These are phyloP conservation scores for Urocyon cinereoargenteus DNA, from an alignment of 2,797 vertebrate species.

Conservation along the genomic window DNA sequence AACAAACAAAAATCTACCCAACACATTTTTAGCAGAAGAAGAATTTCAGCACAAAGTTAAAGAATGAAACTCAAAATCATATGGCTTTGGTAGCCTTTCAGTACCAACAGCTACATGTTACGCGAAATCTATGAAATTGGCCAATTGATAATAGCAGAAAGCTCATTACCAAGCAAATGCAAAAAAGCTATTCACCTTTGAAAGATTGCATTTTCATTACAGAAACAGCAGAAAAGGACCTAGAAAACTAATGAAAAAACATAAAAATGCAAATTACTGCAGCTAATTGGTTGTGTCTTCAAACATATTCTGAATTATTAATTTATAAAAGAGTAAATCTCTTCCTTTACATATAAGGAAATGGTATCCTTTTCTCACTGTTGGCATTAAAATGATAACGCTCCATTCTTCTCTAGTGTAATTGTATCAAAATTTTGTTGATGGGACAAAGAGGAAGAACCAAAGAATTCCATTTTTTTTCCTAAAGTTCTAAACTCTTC, in stretches of 20 bases:
- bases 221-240: constrained; percentile 82
- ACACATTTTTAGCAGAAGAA: constrained; percentile 17
- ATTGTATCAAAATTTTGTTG: constrained; percentile 73
- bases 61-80: constrained; percentile 27
- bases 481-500: constrained; percentile 39
- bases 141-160: constrained; percentile 85
- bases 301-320: constrained; percentile 88
- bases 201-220: constrained; percentile 85
- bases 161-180: constrained; percentile 84
- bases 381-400: constrained; percentile 62
- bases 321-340: constrained; percentile 86
- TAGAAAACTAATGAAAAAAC: constrained; percentile 85
- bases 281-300: constrained; percentile 87
- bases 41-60: neutral
- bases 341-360: constrained; percentile 85
- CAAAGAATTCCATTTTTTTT: constrained; percentile 59
- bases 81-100: constrained; percentile 40
- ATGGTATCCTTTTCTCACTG: constrained; percentile 56
- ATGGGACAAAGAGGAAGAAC: constrained; percentile 68
- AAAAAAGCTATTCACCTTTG: constrained; percentile 83
- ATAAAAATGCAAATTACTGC: constrained; percentile 89
- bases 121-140: constrained; percentile 82
- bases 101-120: constrained; percentile 72
- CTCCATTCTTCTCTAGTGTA: constrained; percentile 78
- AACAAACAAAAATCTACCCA: neutral